phyloP scores from a whole-genome alignment of 2,797 vertebrate genomes.

The Florisuga fusca region DNA sequence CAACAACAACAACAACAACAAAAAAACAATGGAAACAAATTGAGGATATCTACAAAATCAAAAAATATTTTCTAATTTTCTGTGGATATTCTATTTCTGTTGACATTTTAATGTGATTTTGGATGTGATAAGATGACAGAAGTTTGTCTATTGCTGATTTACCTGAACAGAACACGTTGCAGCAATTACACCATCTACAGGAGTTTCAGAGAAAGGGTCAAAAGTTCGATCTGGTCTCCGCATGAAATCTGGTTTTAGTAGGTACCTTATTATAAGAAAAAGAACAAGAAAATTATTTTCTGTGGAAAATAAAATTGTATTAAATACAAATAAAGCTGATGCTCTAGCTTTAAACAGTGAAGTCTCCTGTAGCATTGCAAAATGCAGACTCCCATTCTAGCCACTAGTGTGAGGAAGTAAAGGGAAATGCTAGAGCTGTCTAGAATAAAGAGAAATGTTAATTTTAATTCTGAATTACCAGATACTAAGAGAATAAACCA shows the following conservation, averaged over 20 bases:
- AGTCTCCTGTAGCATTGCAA: not conserved
- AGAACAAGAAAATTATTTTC: not conserved
- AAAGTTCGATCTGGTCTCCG: constrained; percentile 95
- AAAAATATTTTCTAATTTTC: not conserved
- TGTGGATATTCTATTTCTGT: not conserved
- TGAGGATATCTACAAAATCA: not conserved
- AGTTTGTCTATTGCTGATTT: not conserved
- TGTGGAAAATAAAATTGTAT: not conserved
- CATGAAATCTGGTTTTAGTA: constrained; percentile 98
- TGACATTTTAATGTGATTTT: not conserved
- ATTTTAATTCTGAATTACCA: not conserved
- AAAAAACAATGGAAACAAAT: not conserved
- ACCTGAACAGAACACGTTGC: constrained; percentile 98
- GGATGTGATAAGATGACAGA: not conserved
- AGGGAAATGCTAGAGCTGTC: not conserved
- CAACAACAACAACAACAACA: not conserved
- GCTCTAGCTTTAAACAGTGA: not conserved
- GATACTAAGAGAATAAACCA: not conserved
- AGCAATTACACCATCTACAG: constrained; percentile 97
- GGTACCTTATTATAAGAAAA: constrained; percentile 68
- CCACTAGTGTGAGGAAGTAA: not conserved
- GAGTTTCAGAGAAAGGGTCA: constrained; percentile 98
- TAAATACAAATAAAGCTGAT: not conserved
- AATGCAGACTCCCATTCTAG: not conserved
- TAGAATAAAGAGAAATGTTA: not conserved